Percentiles rank a stretch among this genome's conserved stretches.
Conservation (phyloP, 2,797 vertebrate genomes). For the Argyrosomus regius region DNA sequence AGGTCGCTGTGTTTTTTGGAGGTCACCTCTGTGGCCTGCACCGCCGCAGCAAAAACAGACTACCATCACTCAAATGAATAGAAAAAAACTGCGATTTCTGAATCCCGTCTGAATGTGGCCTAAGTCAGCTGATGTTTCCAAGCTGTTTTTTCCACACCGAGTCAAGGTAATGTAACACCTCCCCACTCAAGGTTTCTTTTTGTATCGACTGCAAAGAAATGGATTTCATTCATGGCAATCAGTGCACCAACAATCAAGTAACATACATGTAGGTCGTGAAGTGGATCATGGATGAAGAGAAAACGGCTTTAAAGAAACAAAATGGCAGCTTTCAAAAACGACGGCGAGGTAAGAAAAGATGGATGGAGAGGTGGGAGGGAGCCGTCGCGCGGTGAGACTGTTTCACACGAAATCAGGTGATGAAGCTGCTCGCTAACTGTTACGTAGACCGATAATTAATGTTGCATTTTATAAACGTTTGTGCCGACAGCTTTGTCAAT, state of each 20-base stretch:
- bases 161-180: not conserved
- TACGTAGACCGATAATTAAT: conserved; percentile 52
- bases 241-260: not conserved
- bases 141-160: not conserved
- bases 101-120: no score
- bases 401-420: conserved; percentile 51
- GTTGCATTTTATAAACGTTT: conserved; percentile 50
- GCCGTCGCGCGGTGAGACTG: not conserved
- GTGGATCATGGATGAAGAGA: no score
- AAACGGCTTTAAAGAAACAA: not conserved
- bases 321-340: not conserved
- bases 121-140: no score
- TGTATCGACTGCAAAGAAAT: not conserved
- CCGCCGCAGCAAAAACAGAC: no score
- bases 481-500: conserved; percentile 63
- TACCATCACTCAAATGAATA: no score
- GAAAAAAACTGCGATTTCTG: no score
- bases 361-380: conserved; percentile 1
- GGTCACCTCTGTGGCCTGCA: no score
- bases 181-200: conserved; percentile 6
- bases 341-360: not conserved
- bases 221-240: not conserved
- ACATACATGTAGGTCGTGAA: no score
- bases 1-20: no score
- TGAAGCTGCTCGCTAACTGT: conserved; percentile 51